Evolutionary conservation across 2,797 vertebrate genomes (phyloP), one percentile per base, ranked within the genome.

Genomic region (Phrynocephalus guinanensis): DNA sequence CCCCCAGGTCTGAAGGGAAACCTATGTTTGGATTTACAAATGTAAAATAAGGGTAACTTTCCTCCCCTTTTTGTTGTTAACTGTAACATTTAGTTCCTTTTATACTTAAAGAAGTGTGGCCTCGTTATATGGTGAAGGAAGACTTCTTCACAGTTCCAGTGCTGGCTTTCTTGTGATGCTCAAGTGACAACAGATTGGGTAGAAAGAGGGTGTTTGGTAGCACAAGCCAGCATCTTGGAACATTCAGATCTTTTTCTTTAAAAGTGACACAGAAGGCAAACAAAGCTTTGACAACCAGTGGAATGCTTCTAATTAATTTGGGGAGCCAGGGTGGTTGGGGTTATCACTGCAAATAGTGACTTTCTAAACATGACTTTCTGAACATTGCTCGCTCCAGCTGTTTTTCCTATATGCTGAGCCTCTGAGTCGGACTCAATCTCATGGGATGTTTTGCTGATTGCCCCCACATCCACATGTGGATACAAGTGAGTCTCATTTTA

Each of bases 401-500:
- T 10, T 67, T 66, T 48, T 44, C 56, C 22, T 38, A 24, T 16
- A 22, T 60, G 52, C 16, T 18, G 10, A 33, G 33, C 48, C 30
- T 24, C 44, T 68, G 20, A 70, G 22, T 63, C 66, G 38, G 22
- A 20, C 10, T 71, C 13, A 24, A 56, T 26, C 75, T 79, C 66
- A 48, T 8, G 44, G 26, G 56, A 85, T 30, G 33, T 7, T 77
- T 8, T 5, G 2, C 73, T 48, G 6, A 20, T 73, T 24, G 24
- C 75, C 13, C 38, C 60, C 33, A 85, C 73, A 91, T 68, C 68
- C 67, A 60, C 83, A 77, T 83, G 87, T 89, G n/a, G 63, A 10
- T 56, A n/a, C n/a, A 44, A 71, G 50, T 1, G 1, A 11, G 44
- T 38, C 67, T 71, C 73, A 33, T n/a, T 30, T 48, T 91, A 79